Evolutionary conservation across 2,797 vertebrate species (phyloP).

Genomic region (Takifugu ocellatus): DNA sequence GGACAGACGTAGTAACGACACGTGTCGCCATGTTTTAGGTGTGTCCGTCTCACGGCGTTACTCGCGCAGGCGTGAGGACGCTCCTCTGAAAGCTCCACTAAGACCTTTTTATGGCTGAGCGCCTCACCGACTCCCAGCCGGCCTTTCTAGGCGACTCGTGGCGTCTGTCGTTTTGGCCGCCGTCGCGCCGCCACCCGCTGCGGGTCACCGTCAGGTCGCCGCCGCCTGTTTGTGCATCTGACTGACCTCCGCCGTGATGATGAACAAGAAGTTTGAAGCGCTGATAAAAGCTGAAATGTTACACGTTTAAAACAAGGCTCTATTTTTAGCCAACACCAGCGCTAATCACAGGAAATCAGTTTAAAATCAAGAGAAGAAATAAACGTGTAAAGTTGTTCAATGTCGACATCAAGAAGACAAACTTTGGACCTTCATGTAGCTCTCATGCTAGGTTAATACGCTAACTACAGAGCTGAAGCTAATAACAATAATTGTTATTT

Average conservation of each 20-base stretch:
- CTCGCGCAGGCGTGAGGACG: background rate
- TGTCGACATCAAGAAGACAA: no score
- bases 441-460: no score
- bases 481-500: no score
- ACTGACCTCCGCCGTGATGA: slow-evolving; percentile 37
- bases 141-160: slow-evolving; percentile 56
- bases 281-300: background rate
- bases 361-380: no score
- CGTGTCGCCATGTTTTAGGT: background rate
- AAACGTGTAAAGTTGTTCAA: no score
- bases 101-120: slow-evolving; percentile 54
- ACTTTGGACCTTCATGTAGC: no score
- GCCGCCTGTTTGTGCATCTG: slow-evolving; percentile 7
- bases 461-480: no score
- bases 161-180: slow-evolving; percentile 42
- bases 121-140: slow-evolving; percentile 55
- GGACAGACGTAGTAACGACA: background rate
- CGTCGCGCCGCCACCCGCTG: slow-evolving; percentile 32
- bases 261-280: slow-evolving; percentile 19
- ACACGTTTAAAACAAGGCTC: no score
- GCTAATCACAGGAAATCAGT: no score
- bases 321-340: no score
- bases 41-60: background rate
- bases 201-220: slow-evolving; percentile 41
- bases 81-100: slow-evolving; percentile 38